Conservation (phyloP, 1,140 invertebrate species). For the Trissolcus basalis region DNA sequence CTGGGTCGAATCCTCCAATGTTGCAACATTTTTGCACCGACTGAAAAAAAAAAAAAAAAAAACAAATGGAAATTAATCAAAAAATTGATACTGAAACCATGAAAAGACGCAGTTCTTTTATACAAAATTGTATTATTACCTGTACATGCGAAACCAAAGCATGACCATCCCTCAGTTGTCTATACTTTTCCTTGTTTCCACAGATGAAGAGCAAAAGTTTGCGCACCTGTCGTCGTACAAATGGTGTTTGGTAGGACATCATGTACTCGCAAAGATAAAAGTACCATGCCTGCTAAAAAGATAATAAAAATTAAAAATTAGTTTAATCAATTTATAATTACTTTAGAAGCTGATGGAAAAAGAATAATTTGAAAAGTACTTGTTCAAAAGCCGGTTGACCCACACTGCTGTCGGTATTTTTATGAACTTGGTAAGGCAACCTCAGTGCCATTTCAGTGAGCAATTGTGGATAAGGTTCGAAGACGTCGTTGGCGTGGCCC, state of each 20-base stretch:
- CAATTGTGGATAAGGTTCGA: slow-evolving; percentile 94
- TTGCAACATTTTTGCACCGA: slow-evolving; percentile 79
- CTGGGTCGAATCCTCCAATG: slow-evolving; percentile 78
- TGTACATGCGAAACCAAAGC: slow-evolving; percentile 89
- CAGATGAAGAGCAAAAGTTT: slow-evolving; percentile 95
- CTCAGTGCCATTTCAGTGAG: slow-evolving; percentile 96
- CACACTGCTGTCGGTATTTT: slow-evolving; percentile 80
- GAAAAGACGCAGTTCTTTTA: too few relatives aligned
- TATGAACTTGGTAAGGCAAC: slow-evolving; percentile 94
- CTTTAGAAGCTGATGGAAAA: slow-evolving; percentile 3
- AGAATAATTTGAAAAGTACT: slow-evolving; percentile 61
- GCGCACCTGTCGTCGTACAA: slow-evolving; percentile 86
- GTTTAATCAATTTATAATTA: not conserved
- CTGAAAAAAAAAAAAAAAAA: slow-evolving; percentile 60
- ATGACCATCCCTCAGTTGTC: slow-evolving; percentile 94
- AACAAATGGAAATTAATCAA: slow-evolving; percentile 18
- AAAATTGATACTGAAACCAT: too few relatives aligned
- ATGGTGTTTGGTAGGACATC: slow-evolving; percentile 91
- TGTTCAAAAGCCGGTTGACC: slow-evolving; percentile 78
- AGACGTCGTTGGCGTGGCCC: slow-evolving; percentile 92
- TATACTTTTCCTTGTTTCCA: slow-evolving; percentile 96
- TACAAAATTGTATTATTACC: slow-evolving; percentile 65
- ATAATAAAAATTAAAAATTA: slow-evolving; percentile 14
- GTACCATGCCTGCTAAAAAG: slow-evolving; percentile 80
- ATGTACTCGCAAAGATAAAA: slow-evolving; percentile 95